Conservation (phyloP, 1,140 invertebrate species). For the Brachionus plicatilis region DNA sequence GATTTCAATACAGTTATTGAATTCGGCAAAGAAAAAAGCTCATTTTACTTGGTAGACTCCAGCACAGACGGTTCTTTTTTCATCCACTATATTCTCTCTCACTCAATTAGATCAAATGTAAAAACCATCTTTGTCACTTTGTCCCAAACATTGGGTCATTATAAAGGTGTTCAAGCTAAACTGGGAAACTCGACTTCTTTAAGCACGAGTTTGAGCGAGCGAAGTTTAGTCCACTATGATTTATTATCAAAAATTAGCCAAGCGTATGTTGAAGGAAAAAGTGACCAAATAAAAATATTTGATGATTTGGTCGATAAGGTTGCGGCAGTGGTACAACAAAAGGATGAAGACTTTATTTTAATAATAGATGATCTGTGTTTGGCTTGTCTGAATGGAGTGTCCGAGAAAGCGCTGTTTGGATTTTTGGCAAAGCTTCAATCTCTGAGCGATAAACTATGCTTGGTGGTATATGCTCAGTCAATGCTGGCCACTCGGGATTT, state of each 20-base stretch:
- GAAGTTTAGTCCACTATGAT: not conserved
- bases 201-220: not conserved
- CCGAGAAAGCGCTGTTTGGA: not conserved
- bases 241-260: not conserved
- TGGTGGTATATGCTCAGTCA: slow-evolving; percentile 1
- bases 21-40: not conserved
- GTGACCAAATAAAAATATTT: not conserved
- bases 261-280: not conserved
- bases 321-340: not conserved
- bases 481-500: not conserved
- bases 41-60: not conserved
- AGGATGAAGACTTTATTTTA: not conserved
- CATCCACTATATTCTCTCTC: not conserved
- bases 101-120: not conserved
- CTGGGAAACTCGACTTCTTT: not conserved
- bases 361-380: slow-evolving; percentile 3
- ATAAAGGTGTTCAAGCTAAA: slow-evolving; percentile 32
- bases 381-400: not conserved
- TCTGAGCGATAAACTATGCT: not conserved
- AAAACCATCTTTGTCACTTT: slow-evolving; percentile 4
- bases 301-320: not conserved
- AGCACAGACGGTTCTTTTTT: slow-evolving; percentile 17
- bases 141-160: slow-evolving; percentile 21
- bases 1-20: not conserved
- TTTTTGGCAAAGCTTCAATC: slow-evolving; percentile 7